phyloP scores from a whole-genome alignment of 2,113 vertebrate species.

The Nothoprocta perdicaria region DNA sequence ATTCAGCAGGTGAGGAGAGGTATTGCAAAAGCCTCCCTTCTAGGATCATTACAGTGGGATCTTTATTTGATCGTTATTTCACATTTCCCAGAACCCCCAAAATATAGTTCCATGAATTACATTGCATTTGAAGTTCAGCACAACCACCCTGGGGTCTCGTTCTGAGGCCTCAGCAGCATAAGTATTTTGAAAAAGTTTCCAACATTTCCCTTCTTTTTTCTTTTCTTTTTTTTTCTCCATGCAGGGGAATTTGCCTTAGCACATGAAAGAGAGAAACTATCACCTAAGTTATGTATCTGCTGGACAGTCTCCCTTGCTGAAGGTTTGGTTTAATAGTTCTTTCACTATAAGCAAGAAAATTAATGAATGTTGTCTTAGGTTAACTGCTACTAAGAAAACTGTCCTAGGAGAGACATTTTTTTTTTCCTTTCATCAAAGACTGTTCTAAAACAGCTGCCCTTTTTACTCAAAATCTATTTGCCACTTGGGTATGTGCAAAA shows the following conservation, averaged over 20 bases:
- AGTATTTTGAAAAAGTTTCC: not conserved
- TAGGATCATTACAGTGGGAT: not conserved
- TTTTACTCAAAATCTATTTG: slow-evolving; percentile 11
- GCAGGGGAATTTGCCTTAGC: slow-evolving; percentile 51
- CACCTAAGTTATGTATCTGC: not conserved
- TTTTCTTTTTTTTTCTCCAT: not conserved
- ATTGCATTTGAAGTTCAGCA: not conserved
- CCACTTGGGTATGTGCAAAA: slow-evolving; percentile 5
- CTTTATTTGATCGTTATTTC: not conserved
- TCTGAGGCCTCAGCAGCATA: not conserved
- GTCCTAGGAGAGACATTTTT: not conserved
- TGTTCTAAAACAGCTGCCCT: not conserved
- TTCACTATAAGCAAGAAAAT: slow-evolving; percentile 36
- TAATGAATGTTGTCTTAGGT: slow-evolving; percentile 32
- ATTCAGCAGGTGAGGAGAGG: not conserved
- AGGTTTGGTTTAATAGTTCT: slow-evolving; percentile 26
- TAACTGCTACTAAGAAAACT: slow-evolving; percentile 10
- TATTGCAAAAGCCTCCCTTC: fast-evolving
- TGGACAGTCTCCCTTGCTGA: slow-evolving; percentile 16
- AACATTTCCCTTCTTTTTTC: not conserved
- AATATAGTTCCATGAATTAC: not conserved
- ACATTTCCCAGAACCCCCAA: fast-evolving
- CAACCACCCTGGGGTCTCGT: not conserved
- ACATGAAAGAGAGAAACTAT: not conserved
- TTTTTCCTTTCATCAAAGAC: not conserved